Percentiles rank a stretch among this genome's conserved stretches.
These are phyloP conservation scores for Luehdorfia chinensis DNA, from an alignment of 1,140 invertebrate species.

Conservation along the genomic window DNA sequence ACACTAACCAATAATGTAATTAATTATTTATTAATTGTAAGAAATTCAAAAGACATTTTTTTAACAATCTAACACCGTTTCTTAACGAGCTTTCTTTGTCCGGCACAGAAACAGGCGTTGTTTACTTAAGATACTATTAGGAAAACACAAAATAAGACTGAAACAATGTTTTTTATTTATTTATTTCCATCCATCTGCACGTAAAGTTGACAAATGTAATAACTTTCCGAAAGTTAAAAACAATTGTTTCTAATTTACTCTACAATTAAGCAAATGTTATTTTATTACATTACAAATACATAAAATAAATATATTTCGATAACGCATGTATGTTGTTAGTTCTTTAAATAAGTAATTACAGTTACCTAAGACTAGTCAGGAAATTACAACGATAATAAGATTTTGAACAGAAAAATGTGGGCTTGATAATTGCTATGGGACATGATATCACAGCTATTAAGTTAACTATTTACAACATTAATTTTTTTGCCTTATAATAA, in stretches of 20 bases:
- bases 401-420: slow-evolving; percentile 25
- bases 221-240: slow-evolving; percentile 50
- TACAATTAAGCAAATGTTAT: slow-evolving; percentile 35
- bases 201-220: slow-evolving; percentile 61
- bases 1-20: not conserved
- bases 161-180: slow-evolving; percentile 39
- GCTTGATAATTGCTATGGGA: slow-evolving; percentile 37
- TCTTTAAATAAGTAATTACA: slow-evolving; percentile 50
- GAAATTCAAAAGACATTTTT: too few relatives aligned
- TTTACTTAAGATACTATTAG: too few relatives aligned
- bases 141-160: not conserved
- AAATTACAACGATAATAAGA: slow-evolving; percentile 44
- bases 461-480: slow-evolving; percentile 38
- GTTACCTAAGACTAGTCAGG: slow-evolving; percentile 68
- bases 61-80: too few relatives aligned
- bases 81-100: too few relatives aligned
- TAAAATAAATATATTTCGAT: slow-evolving; percentile 67
- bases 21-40: slow-evolving; percentile 10
- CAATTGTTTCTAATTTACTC: slow-evolving; percentile 24
- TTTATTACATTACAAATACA: slow-evolving; percentile 51
- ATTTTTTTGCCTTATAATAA: slow-evolving; percentile 11
- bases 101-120: too few relatives aligned
- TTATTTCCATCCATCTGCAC: slow-evolving; percentile 59
- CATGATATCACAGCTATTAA: slow-evolving; percentile 72
- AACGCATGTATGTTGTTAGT: slow-evolving; percentile 36